Evolutionary conservation across 2,113 vertebrate genomes (phyloP), one percentile per base, ranked within the genome.

Genomic region (Myiozetetes cayanensis): DNA sequence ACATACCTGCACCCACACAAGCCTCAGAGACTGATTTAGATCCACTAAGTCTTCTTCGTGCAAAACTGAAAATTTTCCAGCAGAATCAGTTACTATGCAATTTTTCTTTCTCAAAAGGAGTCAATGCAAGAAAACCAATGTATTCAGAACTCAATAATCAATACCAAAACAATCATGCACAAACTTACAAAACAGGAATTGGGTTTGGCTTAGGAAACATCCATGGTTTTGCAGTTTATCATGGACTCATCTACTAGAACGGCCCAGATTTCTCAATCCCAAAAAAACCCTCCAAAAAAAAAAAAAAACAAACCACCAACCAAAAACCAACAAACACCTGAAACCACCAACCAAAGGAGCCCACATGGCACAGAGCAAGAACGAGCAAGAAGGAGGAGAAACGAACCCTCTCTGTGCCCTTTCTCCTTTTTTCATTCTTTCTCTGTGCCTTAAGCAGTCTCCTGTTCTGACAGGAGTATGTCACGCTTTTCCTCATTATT

Each of bases 1-100:
- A 96, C 95, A 89, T 95, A 96, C 89, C 93, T 95, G 78, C 93
- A 96, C 94, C 91, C 94, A 97, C 87, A 95, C 67, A 96, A 89
- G 74, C 85, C 85, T 86, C 89, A 96, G 91, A 84, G 30, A 62
- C 73, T 77, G 65, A 85, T 92, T 85, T 76, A 95, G 75, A 93
- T 84, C 83, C 85, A 74, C 61, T 53, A 86, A 83, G 75, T 80
- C 88, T 56, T 90, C 74, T 49, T 58, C 82, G 35, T 19, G 93
- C 52, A 92, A 95, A 90, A 21, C 3, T 7, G 6, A 90, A 71
- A 27, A 39, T 73, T 59, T 53, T 73, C 66, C 71, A 53, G 75
- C 21, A 85, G 58, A 53, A 85, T 65, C 50, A 50, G 19, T 87
- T 78, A 35, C 68, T 91, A 90, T 2, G 4, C 56, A 44, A 70